Conservation (phyloP, 2,797 vertebrate species). For the Schizopygopsis pylzovi region DNA sequence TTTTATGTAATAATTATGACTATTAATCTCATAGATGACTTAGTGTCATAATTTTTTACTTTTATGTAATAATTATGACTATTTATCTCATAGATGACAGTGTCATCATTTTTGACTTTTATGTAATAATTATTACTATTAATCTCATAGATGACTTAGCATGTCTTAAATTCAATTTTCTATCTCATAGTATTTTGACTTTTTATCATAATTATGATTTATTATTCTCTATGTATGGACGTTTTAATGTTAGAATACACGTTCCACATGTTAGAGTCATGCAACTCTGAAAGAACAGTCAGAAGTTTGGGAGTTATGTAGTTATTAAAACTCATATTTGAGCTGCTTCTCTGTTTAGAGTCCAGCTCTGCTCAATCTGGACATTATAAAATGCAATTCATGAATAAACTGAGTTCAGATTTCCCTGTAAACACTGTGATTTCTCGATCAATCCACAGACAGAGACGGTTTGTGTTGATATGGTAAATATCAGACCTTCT, state of each 20-base stretch:
- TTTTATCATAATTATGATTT: neutral
- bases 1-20: no score
- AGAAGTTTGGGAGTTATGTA: neutral
- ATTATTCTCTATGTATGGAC: neutral
- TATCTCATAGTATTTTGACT: neutral
- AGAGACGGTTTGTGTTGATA: neutral
- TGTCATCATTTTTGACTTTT: no score
- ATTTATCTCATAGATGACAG: neutral
- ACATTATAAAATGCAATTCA: neutral
- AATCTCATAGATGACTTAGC: neutral
- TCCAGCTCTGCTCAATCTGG: neutral
- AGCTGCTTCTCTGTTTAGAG: neutral
- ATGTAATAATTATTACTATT: no score
- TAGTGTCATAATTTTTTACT: no score
- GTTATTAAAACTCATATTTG: neutral
- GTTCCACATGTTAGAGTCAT: neutral
- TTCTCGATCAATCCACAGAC: neutral
- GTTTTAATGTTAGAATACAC: no score
- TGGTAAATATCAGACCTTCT: conserved; percentile 77
- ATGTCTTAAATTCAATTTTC: no score
- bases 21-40: neutral
- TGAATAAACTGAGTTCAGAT: neutral
- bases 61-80: no score
- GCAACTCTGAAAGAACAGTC: neutral
- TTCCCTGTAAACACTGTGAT: neutral